Base-by-base conservation (phyloP, 2,888 invertebrate genomes). In the Nebria brevicollis region DNA sequence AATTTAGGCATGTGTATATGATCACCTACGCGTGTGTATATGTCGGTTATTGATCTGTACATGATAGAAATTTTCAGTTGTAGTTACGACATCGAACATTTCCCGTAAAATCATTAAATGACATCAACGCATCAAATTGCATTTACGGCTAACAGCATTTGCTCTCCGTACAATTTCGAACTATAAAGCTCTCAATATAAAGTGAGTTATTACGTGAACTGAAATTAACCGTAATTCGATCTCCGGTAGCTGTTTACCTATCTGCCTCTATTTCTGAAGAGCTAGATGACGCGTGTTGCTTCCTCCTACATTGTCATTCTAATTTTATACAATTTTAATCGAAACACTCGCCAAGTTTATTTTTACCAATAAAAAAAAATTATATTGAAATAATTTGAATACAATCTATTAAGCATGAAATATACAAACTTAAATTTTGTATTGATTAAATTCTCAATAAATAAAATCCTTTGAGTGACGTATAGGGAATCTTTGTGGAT, bases 151-250 rank as follows among this genome's bases (percentile, higher is more conserved):
- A 66, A 77, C 74, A 74, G 73, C 73, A 66, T 78, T 78, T 77
- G 8, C 41, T 41, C 66, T 26, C 65, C 74, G 66, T 77, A 72
- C 78, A 78, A 78, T 78, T 78, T 66, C 66, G 65, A 72, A 66
- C 77, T 77, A 34, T 34, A 77, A 77, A 78, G 74, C 78, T 78
- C 78, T 78, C 74, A 74, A 74, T 78, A 78, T 78, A 78, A 78
- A 78, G 78, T 78, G 78, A 78, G 78, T 78, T 78, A 78, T 78
- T 78, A 34, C 5, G 78, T 78, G 74, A 78, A 74, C 78, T 78
- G 43, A 78, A 78, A 78, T 78, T 78, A 78, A 78, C 73, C 74
- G 78, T 78, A 78, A 78, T 65, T 78, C 73, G 66, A 78, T 78
- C 78, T 78, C 66, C 43, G 74, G 64, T 78, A 26, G 54, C 41